Conservation (phyloP, 2,113 vertebrate species). For the Pheucticus melanocephalus region DNA sequence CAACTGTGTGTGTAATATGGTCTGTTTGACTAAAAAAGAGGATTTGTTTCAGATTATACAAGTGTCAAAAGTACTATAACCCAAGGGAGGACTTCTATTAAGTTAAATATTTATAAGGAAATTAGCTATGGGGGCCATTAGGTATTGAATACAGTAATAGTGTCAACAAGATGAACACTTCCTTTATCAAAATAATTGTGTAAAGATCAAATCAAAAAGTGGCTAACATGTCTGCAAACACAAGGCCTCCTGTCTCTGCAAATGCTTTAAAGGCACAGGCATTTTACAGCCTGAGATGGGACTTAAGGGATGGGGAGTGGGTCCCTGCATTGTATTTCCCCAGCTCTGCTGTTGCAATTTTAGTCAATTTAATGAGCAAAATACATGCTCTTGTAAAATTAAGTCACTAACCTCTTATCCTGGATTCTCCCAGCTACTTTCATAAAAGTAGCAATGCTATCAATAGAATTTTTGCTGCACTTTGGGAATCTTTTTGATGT, state of each 20-base stretch:
- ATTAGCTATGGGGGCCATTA: conserved; percentile 43
- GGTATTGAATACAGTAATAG: conserved; percentile 29
- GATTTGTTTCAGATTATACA: conserved; percentile 76
- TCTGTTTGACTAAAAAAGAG: conserved; percentile 71
- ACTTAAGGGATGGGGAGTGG: no score
- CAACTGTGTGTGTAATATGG: conserved; percentile 72
- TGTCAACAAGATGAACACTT: conserved; percentile 39
- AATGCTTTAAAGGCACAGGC: neutral
- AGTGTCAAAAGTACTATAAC: conserved; percentile 71
- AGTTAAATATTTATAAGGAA: conserved; percentile 73
- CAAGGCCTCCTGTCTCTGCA: neutral
- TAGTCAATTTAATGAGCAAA: conserved; percentile 3
- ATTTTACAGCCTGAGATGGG: neutral
- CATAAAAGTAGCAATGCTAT: neutral
- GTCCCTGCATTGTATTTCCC: neutral
- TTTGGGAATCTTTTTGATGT: neutral
- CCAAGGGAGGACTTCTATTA: conserved; percentile 58
- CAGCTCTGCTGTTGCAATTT: neutral
- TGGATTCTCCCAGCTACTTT: neutral
- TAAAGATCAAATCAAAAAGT: conserved; percentile 4
- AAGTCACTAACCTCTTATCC: neutral
- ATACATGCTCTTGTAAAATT: neutral
- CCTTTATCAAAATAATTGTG: conserved; percentile 26
- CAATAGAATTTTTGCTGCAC: neutral
- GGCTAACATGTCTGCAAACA: neutral